phyloP scores from a whole-genome alignment of 1,140 invertebrate species.

The Leptinotarsa lineolata region DNA sequence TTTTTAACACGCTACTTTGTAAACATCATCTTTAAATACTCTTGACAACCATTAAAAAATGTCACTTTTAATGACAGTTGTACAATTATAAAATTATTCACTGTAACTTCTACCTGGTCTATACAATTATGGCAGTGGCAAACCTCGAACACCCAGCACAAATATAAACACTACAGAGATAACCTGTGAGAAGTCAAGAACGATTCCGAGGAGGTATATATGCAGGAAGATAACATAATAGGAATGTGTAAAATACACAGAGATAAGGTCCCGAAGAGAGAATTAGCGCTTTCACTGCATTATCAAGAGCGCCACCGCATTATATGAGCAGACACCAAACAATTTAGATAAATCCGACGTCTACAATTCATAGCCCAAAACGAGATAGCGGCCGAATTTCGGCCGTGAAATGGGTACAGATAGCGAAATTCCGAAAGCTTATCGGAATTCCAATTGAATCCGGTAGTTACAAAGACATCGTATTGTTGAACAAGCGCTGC shows the following conservation, averaged over 20 bases:
- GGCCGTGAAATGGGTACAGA: constrained; percentile 37
- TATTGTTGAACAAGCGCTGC: constrained; percentile 45
- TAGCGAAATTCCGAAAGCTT: constrained; percentile 46
- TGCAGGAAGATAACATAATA: constrained; percentile 34
- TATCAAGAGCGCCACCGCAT: constrained; percentile 38
- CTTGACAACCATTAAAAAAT: too few relatives aligned
- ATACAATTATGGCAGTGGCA: too few relatives aligned
- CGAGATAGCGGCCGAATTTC: constrained; percentile 35
- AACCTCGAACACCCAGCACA: too few relatives aligned
- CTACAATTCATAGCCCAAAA: constrained; percentile 45
- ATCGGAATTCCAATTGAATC: constrained; percentile 50
- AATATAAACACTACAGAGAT: not conserved
- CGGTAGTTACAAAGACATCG: constrained; percentile 49
- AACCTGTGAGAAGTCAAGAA: not conserved
- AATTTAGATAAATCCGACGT: constrained; percentile 49
- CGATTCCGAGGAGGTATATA: not conserved
- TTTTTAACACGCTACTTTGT: too few relatives aligned
- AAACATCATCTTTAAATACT: too few relatives aligned
- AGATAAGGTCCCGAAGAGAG: constrained; percentile 32
- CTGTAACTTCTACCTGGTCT: too few relatives aligned
- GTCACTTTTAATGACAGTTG: too few relatives aligned
- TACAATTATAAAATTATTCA: too few relatives aligned
- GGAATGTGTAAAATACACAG: constrained; percentile 36
- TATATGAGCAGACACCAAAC: constrained; percentile 41
- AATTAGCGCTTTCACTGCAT: constrained; percentile 36